Percentiles rank a stretch among this genome's conserved stretches.
These are phyloP conservation scores for Musca domestica DNA, from an alignment of 1,140 invertebrate species.

Conservation along the genomic window DNA sequence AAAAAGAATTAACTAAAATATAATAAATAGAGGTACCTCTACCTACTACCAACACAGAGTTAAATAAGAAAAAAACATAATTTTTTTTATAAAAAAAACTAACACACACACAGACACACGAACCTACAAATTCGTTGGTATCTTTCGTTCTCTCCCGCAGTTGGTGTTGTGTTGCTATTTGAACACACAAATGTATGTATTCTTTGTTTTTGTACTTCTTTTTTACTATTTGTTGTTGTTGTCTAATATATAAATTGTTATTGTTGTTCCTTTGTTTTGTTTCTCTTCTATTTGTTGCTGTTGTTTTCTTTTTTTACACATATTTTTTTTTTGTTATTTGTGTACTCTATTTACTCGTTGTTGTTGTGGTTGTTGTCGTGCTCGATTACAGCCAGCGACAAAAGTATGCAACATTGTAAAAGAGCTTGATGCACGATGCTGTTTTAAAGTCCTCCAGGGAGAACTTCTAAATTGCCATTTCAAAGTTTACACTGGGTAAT, in stretches of 20 bases:
- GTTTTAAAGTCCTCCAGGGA: too few species aligned
- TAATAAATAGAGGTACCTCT: too few species aligned
- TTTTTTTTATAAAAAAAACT: too few species aligned
- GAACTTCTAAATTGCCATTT: too few species aligned
- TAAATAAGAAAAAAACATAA: too few species aligned
- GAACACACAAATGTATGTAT: slow-evolving; percentile 1
- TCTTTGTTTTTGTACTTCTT: not conserved
- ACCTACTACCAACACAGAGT: not conserved
- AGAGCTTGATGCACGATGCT: too few species aligned
- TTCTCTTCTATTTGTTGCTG: slow-evolving; percentile 4
- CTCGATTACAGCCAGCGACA: too few species aligned
- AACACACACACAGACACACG: too few species aligned
- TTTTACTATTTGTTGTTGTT: slow-evolving; percentile 6
- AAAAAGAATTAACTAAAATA: not conserved
- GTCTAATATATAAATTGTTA: not conserved
- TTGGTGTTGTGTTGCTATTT: not conserved
- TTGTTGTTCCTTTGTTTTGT: slow-evolving; percentile 18
- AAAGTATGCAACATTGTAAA: too few species aligned
- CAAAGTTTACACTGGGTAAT: too few species aligned
- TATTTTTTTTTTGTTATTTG: too few species aligned
- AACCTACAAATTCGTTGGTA: not conserved
- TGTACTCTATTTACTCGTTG: not conserved
- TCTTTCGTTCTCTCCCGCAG: not conserved
- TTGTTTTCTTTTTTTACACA: slow-evolving; percentile 5
- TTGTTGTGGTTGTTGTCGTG: too few species aligned